Conservation (phyloP, 2,888 invertebrate genomes). For the Heliconius cydno region DNA sequence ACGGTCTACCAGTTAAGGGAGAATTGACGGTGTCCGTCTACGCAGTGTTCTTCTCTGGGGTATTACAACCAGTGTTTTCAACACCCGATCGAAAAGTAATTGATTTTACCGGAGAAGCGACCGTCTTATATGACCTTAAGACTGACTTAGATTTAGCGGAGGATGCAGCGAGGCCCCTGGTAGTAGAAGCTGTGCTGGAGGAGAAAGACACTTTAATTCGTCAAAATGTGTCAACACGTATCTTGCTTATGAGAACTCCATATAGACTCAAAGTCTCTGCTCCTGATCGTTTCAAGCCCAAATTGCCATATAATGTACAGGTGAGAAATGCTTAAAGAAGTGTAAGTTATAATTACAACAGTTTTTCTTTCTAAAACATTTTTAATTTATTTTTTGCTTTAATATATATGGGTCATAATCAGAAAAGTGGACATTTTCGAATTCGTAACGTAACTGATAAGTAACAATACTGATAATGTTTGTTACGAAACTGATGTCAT, state of each 20-base stretch:
- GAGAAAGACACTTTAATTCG: conserved; percentile 93
- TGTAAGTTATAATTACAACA: not conserved
- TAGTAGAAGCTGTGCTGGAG: conserved; percentile 94
- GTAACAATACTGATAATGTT: too few relatives aligned
- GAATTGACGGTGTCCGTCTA: conserved; percentile 93
- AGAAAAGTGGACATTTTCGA: too few relatives aligned
- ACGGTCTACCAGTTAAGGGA: conserved; percentile 93
- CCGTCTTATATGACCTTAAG: conserved; percentile 90
- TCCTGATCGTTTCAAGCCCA: conserved; percentile 95
- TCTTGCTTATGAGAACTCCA: conserved; percentile 84
- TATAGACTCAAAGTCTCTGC: conserved; percentile 89
- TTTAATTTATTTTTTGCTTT: too few relatives aligned
- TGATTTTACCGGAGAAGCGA: conserved; percentile 85
- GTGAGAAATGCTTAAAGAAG: conserved; percentile 64
- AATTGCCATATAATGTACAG: conserved; percentile 91
- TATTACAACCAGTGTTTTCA: conserved; percentile 90
- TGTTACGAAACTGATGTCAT: too few relatives aligned
- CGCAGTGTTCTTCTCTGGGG: conserved; percentile 90
- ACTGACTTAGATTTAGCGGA: conserved; percentile 88
- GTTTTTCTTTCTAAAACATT: not conserved
- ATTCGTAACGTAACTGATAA: too few relatives aligned
- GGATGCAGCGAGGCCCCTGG: conserved; percentile 91
- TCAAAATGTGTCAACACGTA: conserved; percentile 88
- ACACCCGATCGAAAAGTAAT: conserved; percentile 88
- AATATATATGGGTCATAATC: too few relatives aligned